Evolutionary conservation across 2,113 vertebrate species (phyloP), one percentile per base, ranked within the genome.

Genomic region (Hippopotamus amphibius): DNA sequence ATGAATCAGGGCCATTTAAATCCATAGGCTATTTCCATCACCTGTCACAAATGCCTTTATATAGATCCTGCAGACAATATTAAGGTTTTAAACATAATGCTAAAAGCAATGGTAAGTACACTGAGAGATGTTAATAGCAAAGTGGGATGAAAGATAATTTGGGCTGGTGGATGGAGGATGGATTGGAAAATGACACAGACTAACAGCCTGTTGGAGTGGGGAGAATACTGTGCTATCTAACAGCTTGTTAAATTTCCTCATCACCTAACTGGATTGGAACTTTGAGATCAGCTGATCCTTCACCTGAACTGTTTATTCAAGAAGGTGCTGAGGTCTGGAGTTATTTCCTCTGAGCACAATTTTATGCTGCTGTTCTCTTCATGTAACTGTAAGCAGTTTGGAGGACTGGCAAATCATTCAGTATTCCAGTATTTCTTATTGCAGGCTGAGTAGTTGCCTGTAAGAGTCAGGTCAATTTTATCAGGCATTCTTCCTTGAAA

Each of bases 391-490:
- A 48, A 72, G 53, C 3, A 46, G 16, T 90, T 95, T 63, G 28
- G 30, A 63, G 1, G 41, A 77, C 14, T 82, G n/a, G 30, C 4
- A 91, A 87, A 69, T 82, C 41, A 82, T 82, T 76, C 43, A 76
- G 8, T 83, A 55, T 55, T 83, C 17, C 6, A 76, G 30, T 63
- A 77, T 77, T 93, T 87, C 41, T 37, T 90, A 59, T 22, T 93
- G 30, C 19, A 93, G n/a, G 1, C 28, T 82, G 22, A 69, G 12
- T 66, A 37, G 4, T 76, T 95, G 22, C 28, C 50, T 69, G 66
- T 95, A 86, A 90, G 28, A 87, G 76, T 90, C 21, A 82, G 50
- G 7, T 68, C 41, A 76, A 19, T 93, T 93, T 90, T 83, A 95
- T 28, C n/a, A 22, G 28, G 19, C 15, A 63, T 61, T 87, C 14